Percentiles rank a stretch among this genome's conserved stretches.
Evolutionary conservation across 2,113 vertebrate genomes (phyloP).

Genomic region (Entelurus aequoreus): DNA sequence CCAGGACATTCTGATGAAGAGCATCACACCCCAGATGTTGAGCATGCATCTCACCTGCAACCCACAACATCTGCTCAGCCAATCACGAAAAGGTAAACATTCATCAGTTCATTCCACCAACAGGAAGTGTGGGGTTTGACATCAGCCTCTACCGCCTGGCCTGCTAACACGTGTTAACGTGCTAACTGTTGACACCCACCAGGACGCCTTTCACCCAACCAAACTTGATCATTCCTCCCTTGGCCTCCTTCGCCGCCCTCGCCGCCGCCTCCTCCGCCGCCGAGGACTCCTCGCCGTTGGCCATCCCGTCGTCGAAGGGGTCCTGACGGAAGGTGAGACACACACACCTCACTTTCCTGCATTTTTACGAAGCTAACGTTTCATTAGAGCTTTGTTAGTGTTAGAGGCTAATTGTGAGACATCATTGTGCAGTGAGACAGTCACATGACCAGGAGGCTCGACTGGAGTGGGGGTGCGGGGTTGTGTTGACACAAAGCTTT

Average conservation of each 20-base stretch:
- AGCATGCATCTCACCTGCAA: constrained; percentile 92
- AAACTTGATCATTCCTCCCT: constrained; percentile 89
- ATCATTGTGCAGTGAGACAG: not conserved
- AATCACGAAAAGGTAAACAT: too few relatives aligned
- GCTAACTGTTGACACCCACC: constrained; percentile 55
- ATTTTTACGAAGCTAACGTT: not conserved
- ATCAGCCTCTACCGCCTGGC: not conserved
- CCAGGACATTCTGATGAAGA: constrained; percentile 95
- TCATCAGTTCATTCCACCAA: not conserved
- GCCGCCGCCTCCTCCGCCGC: constrained; percentile 80
- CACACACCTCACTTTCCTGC: too few relatives aligned
- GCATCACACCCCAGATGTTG: constrained; percentile 99
- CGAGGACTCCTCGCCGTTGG: constrained; percentile 85
- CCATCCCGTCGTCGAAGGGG: constrained; percentile 86
- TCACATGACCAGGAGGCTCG: not conserved
- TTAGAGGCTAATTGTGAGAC: not conserved
- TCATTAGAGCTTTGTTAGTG: not conserved
- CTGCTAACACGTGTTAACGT: too few relatives aligned
- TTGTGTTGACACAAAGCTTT: not conserved
- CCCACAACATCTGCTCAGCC: constrained; percentile 13
- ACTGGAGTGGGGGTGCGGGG: not conserved
- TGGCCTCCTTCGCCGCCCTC: constrained; percentile 78
- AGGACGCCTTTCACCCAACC: constrained; percentile 97
- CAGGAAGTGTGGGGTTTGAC: not conserved
- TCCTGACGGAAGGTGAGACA: constrained; percentile 67